phyloP scores from a whole-genome alignment of 2,888 invertebrate species.

The Nephrotoma appendiculata region DNA sequence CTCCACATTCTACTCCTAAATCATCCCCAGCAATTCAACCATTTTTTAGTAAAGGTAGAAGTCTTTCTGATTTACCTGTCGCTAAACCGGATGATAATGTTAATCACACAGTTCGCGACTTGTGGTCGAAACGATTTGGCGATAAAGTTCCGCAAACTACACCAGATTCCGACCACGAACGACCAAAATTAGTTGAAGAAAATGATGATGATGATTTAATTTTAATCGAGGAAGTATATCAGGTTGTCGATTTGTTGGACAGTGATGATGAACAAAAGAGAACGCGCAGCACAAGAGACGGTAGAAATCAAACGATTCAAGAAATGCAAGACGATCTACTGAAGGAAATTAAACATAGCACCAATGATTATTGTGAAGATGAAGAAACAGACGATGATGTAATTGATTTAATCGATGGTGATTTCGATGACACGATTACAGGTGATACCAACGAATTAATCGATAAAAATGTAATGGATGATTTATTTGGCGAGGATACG shows the following conservation, averaged over 20 bases:
- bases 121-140: background rate
- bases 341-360: constrained; percentile 19
- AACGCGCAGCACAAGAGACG: background rate
- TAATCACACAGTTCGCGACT: background rate
- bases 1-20: background rate
- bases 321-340: constrained; percentile 24
- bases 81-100: background rate
- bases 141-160: background rate
- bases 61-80: background rate
- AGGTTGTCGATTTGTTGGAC: constrained; percentile 16
- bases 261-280: background rate
- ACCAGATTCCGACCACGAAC: background rate
- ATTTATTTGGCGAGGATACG: constrained; percentile 26
- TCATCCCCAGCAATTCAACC: background rate
- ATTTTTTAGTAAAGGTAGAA: background rate
- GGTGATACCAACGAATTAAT: constrained; percentile 19
- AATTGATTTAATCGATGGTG: constrained; percentile 27
- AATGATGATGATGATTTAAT: constrained; percentile 16
- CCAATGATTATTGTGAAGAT: constrained; percentile 14
- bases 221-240: background rate
- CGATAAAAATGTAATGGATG: constrained; percentile 25
- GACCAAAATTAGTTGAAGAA: background rate
- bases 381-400: constrained; percentile 17
- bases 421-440: constrained; percentile 15
- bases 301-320: constrained; percentile 14